Evolutionary conservation across 1,140 invertebrate genomes (phyloP), one percentile per base, ranked within the genome.

Genomic region (Araneus ventricosus): DNA sequence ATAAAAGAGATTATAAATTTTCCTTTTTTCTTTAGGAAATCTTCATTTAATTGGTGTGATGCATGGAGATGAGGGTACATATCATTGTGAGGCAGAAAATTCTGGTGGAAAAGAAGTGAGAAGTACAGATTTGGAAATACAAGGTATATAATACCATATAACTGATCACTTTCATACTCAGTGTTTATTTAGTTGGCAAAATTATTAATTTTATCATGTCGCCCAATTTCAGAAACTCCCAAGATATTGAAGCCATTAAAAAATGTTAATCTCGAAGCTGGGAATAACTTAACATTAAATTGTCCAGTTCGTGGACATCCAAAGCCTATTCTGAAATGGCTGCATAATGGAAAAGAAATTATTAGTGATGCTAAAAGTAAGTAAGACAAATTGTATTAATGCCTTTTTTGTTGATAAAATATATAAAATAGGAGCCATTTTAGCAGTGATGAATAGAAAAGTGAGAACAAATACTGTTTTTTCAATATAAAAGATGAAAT

Each of bases 251-350:
- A 96, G 75, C 95, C 96, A 0, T 96, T 97, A 0, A 96, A 96
- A 27, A 95, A 96, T 20, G 96, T 96, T 1, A 96, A 96, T 0
- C 96, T 97, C 4, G 96, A 96, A 75, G 97, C 97, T 94, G 97
- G 97, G 2, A 96, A 96, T 6, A 95, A 96, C 85, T 94, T 97
- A 1, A 96, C 96, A n/a, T 94, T 98, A 1, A 96, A 96, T 2
- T 98, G 97, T 94, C 95, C 94, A 1, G 97, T 97, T 0, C 96
- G 95, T 3, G 98, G 98, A 0, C 96, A 97, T 79, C 97, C 98
- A 0, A 95, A 96, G 75, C 98, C 98, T 0, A 95, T 95, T 1
- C 96, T 98, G 10, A 96, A 97, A 86, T 99, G 98, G 98, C 95
- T 98, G 41, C 96, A 98, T 17, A 99, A 99, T 95, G 98, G 98